These are phyloP conservation scores for Amphiprion ocellaris DNA, from an alignment of 2,113 vertebrate genomes.

Conservation along the genomic window DNA sequence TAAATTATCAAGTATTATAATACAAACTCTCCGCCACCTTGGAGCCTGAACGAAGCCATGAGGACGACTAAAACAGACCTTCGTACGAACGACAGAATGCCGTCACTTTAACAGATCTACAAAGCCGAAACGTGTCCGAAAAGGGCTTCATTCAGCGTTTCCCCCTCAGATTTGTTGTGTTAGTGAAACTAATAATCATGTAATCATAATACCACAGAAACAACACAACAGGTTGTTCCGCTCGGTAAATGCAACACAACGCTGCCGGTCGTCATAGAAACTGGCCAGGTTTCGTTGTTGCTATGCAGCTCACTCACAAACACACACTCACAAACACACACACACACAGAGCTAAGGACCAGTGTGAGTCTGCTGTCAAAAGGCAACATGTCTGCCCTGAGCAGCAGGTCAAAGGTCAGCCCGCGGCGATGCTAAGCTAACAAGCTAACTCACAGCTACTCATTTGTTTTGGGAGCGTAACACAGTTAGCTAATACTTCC, in stretches of 20 bases:
- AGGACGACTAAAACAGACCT: no score
- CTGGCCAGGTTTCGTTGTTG: constrained; percentile 37
- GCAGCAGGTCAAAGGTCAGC: constrained; percentile 57
- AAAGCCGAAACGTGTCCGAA: no score
- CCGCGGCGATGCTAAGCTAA: constrained; percentile 32
- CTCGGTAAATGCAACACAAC: constrained; percentile 26
- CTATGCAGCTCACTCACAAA: constrained; percentile 13
- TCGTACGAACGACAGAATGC: no score
- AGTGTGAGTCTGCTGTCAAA: constrained; percentile 75
- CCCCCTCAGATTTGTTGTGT: constrained; percentile 8
- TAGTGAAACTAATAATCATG: constrained; percentile 45
- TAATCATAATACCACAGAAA: constrained; percentile 39
- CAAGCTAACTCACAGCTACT: background rate
- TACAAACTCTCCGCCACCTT: no score
- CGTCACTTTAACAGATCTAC: no score
- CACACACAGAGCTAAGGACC: constrained; percentile 54
- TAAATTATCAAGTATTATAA: no score
- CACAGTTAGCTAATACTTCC: background rate
- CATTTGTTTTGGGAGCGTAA: background rate
- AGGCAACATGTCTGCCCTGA: constrained; percentile 69
- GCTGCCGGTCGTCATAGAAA: constrained; percentile 36
- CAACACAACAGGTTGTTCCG: constrained; percentile 6
- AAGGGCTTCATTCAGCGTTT: background rate
- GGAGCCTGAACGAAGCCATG: no score
- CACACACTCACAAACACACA: constrained; percentile 20